phyloP scores from a whole-genome alignment of 2,113 vertebrate species.

The Pseudopodoces humilis region DNA sequence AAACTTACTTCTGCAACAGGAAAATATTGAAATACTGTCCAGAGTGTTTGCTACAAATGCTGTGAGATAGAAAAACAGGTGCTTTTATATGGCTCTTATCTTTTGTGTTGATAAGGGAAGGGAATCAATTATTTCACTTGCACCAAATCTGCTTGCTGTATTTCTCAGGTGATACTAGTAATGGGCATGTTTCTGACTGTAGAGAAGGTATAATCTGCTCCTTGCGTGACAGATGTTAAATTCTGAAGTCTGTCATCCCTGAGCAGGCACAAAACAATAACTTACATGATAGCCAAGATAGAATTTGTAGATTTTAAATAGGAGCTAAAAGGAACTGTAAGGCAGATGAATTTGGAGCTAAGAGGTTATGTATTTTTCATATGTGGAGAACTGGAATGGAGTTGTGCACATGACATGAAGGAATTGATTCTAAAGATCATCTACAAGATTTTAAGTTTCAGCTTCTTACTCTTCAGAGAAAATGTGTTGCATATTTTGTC shows the following conservation, averaged over 20 bases:
- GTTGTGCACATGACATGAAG: not conserved
- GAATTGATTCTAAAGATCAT: not conserved
- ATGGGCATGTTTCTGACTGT: not conserved
- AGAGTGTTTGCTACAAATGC: not conserved
- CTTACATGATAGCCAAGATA: not conserved
- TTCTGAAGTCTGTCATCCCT: not conserved
- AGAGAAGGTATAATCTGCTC: not conserved
- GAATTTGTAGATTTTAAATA: not conserved
- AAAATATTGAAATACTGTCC: not conserved
- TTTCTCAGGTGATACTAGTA: not conserved
- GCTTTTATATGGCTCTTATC: not conserved
- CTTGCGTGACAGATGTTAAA: not conserved
- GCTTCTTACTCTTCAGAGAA: not conserved
- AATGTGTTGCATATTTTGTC: not conserved
- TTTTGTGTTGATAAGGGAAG: not conserved
- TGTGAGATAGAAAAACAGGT: not conserved
- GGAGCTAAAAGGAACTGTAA: not conserved
- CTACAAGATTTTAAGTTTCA: not conserved
- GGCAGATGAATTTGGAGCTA: not conserved
- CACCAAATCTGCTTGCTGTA: not conserved
- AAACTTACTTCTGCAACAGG: slow-evolving; percentile 2
- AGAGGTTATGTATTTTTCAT: slow-evolving; percentile 19
- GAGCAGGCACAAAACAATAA: not conserved
- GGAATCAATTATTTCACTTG: not conserved
- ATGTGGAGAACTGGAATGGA: not conserved